phyloP scores from a whole-genome alignment of 2,888 invertebrate species.

The Lithophane socia region DNA sequence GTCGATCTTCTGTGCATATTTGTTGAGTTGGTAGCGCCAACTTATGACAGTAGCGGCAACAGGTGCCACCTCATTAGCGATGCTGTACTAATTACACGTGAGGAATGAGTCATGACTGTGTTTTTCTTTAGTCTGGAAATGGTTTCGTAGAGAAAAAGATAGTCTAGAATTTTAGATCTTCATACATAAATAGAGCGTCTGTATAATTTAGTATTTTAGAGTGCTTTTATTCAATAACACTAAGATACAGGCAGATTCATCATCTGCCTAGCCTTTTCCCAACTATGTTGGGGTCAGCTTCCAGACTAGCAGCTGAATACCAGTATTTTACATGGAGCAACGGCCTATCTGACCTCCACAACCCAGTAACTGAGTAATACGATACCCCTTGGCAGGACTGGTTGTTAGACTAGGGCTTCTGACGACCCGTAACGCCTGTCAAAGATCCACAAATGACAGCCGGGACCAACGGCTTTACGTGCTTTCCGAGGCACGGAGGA shows the following conservation, averaged over 20 bases:
- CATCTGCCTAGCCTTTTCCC: no score
- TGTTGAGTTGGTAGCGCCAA: conserved; percentile 8
- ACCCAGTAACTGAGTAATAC: no score
- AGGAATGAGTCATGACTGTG: conserved; percentile 31
- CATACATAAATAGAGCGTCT: background rate
- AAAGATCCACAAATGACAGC: no score
- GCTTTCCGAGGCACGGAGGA: no score
- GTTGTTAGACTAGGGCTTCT: no score
- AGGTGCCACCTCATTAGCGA: conserved; percentile 58
- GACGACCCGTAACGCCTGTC: no score
- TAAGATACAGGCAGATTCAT: no score
- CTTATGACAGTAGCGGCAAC: conserved; percentile 48
- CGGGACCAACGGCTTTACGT: no score
- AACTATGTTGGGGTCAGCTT: no score
- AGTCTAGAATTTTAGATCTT: conserved; percentile 15
- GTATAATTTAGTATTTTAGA: background rate
- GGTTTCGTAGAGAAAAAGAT: background rate
- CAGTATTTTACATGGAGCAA: no score
- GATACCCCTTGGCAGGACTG: background rate
- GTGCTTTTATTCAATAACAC: background rate
- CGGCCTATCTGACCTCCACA: no score
- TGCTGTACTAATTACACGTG: conserved; percentile 49
- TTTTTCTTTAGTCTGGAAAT: conserved; percentile 28
- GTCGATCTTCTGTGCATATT: background rate
- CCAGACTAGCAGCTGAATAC: no score